Base-by-base conservation (phyloP, 2,888 invertebrate species). In the Leptinotarsa peninsularis region DNA sequence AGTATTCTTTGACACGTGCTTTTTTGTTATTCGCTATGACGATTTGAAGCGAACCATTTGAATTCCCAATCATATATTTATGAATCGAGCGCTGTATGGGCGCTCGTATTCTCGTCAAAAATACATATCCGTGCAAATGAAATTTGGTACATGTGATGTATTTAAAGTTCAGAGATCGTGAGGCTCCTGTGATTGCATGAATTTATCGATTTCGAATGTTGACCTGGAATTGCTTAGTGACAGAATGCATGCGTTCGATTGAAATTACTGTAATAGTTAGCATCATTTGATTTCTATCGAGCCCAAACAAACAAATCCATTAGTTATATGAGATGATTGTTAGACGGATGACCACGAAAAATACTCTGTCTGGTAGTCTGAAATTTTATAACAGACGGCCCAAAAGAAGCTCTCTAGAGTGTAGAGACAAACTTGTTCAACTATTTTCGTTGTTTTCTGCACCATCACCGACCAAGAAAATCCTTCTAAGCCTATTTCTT, bases 41-140 rank as follows among this genome's bases (percentile, higher is more conserved):
- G 69, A 75, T 75, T 69, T 75, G 66, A 56, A 68, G 75, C 72
- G 72, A 56, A 70, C 66, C 75, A 75, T 75, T 72, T 69, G 75
- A 75, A 75, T 75, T 72, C 69, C 66, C 56, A 66, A 72, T 69
- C 75, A 69, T 66, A 63, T 27, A 63, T 63, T 58, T 63, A 63
- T 63, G 63, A 63, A 66, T 69, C 69, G 69, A 60, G 33, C 27
- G 54, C 27, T 72, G 54, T 67, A 69, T 49, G 67, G 71, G 54
- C 54, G 27, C 63, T 63, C 63, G 43, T 63, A 72, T 52, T 69
- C 58, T 63, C 75, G 72, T 75, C 72, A 71, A 72, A 72, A 72
- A 74, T 71, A 71, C 67, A 74, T 74, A 74, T 71, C 60, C 27
- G 52, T 71, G 74, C 60, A 54, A 75, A 75, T 75, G 21, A 68